phyloP scores from a whole-genome alignment of 1,140 invertebrate species.

The Aphaenogaster floridana region DNA sequence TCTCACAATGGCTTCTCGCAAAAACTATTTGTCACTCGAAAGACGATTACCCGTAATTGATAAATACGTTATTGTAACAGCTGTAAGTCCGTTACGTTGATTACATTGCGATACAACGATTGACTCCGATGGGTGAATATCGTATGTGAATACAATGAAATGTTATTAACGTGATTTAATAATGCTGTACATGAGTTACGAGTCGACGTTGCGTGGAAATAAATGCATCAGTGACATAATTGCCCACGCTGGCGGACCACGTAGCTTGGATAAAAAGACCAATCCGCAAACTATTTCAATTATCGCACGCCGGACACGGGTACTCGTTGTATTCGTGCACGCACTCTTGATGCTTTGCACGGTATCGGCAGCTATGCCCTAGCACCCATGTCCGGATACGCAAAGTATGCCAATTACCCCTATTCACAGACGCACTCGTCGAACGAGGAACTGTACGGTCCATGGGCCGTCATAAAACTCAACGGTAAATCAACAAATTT shows the following conservation, averaged over 20 bases:
- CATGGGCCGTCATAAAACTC: not conserved
- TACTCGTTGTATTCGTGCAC: not conserved
- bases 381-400: conserved; percentile 1
- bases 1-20: not conserved
- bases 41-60: conserved; percentile 1
- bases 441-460: not conserved
- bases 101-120: not conserved
- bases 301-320: not conserved
- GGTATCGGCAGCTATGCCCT: conserved; percentile 4
- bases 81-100: not conserved
- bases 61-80: not conserved
- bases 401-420: conserved; percentile 42
- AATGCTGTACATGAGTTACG: not conserved
- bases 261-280: not conserved
- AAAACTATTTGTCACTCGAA: conserved; percentile 11
- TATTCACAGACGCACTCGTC: not conserved
- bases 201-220: not conserved
- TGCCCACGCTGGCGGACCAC: not conserved
- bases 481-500: not conserved
- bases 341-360: not conserved
- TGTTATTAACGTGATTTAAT: conserved; percentile 24
- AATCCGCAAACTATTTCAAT: conserved; percentile 45
- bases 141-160: not conserved
- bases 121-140: not conserved
- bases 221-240: conserved; percentile 10